Evolutionary conservation across 2,113 vertebrate genomes (phyloP).

Genomic region (Aix galericulata): DNA sequence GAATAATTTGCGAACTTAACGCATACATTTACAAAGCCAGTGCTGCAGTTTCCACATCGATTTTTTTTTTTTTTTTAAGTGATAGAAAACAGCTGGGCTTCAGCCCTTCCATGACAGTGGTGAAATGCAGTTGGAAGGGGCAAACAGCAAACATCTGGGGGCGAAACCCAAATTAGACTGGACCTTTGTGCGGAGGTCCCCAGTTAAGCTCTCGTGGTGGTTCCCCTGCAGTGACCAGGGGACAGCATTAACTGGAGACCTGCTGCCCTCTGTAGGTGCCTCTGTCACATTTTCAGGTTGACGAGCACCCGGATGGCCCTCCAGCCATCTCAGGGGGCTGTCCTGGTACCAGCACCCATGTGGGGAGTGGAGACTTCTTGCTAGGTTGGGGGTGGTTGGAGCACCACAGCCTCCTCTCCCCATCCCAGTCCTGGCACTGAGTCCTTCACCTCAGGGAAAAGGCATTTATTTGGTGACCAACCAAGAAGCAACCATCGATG

Average conservation of each 20-base stretch:
- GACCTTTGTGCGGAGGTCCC: neutral
- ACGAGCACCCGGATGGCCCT: neutral
- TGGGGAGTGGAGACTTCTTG: neutral
- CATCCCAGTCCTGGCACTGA: neutral
- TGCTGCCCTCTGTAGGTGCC: slow-evolving; percentile 60
- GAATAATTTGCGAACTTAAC: neutral
- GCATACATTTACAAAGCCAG: neutral
- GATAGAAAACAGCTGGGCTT: neutral
- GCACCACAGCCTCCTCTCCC: neutral
- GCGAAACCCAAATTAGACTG: neutral
- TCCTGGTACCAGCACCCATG: neutral
- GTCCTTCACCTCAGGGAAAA: neutral
- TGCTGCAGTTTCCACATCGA: neutral
- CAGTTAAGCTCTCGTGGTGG: neutral
- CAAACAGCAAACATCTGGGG: neutral
- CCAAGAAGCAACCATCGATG: neutral
- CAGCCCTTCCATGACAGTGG: neutral
- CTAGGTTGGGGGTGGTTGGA: neutral
- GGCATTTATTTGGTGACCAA: neutral
- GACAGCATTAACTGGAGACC: neutral
- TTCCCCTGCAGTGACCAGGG: neutral
- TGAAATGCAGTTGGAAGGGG: neutral
- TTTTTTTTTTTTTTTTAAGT: neutral
- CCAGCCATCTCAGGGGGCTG: rapidly evolving
- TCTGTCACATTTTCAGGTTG: neutral